Evolutionary conservation across 2,113 vertebrate genomes (phyloP).

Genomic region (Ornithorhynchus anatinus): DNA sequence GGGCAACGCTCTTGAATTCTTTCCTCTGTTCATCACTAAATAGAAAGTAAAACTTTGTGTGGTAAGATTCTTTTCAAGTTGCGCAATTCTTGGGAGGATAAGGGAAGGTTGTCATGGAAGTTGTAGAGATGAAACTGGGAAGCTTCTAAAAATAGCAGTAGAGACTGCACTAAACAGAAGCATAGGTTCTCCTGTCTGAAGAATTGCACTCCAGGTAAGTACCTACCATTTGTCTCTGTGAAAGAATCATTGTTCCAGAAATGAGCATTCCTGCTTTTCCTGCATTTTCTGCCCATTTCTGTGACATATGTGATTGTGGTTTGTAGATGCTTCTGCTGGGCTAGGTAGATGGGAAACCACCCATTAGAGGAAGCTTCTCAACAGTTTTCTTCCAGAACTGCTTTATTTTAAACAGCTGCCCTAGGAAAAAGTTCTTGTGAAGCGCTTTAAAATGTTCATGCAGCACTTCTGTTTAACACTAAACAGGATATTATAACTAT

Average conservation of each 20-base stretch:
- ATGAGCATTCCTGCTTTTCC: not conserved
- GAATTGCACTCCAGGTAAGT: not conserved
- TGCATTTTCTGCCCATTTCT: not conserved
- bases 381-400: no score
- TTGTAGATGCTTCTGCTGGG: no score
- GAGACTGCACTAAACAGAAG: not conserved
- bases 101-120: not conserved
- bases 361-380: no score
- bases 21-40: not conserved
- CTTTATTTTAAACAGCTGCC: no score
- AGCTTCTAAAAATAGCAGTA: not conserved
- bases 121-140: not conserved
- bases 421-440: no score
- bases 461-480: no score
- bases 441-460: no score
- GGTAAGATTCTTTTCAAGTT: not conserved
- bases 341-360: not conserved
- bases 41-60: not conserved
- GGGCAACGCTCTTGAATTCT: not conserved
- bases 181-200: not conserved
- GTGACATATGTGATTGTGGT: no score
- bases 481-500: no score
- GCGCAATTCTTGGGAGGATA: not conserved
- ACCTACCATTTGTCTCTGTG: not conserved
- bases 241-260: not conserved